Conservation (phyloP, 2,797 vertebrate genomes). For the Sphenopsis melanotis region DNA sequence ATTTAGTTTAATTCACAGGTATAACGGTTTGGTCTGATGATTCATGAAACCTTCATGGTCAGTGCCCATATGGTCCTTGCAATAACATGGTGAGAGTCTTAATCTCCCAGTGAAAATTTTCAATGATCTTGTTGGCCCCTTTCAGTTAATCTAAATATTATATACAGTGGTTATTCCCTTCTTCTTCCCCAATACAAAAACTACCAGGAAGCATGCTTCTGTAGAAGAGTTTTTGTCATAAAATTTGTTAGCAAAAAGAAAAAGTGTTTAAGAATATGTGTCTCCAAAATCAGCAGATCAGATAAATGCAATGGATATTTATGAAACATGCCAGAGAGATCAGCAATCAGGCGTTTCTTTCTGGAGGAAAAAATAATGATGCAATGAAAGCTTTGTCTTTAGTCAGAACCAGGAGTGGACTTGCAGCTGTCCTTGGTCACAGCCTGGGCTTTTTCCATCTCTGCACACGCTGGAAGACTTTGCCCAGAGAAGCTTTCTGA, state of each 20-base stretch:
- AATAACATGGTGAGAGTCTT: not conserved
- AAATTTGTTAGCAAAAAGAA: not conserved
- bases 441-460: not conserved
- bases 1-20: not conserved
- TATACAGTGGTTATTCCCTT: not conserved
- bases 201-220: not conserved
- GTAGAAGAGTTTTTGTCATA: not conserved
- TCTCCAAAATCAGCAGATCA: not conserved
- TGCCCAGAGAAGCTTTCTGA: not conserved
- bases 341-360: not conserved
- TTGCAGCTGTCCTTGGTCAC: not conserved
- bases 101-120: not conserved
- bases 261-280: not conserved
- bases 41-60: not conserved
- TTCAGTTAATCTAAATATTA: not conserved
- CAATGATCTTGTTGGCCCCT: not conserved
- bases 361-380: not conserved
- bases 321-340: not conserved
- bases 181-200: not conserved
- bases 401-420: not conserved
- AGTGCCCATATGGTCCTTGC: rapidly evolving
- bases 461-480: not conserved
- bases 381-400: not conserved
- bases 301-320: not conserved
- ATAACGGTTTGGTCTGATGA: not conserved